These are phyloP conservation scores for Brachypalpus laphriformis DNA, from an alignment of 2,888 invertebrate genomes.

Conservation along the genomic window DNA sequence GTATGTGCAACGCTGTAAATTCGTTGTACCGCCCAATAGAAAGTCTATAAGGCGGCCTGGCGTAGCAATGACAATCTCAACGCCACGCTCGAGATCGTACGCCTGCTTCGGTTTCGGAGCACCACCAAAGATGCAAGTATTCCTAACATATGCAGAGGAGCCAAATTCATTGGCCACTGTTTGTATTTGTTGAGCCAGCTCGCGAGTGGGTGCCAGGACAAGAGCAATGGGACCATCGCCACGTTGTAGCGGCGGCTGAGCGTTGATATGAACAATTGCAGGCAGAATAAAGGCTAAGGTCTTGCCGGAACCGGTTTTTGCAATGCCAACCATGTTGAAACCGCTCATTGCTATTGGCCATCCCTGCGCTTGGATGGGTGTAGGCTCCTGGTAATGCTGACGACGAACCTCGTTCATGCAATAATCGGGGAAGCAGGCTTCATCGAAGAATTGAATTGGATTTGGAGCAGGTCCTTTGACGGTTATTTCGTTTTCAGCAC, in stretches of 20 bases:
- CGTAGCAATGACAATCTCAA: constrained; percentile 94
- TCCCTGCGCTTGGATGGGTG: constrained; percentile 92
- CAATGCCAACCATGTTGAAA: constrained; percentile 92
- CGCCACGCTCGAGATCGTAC: constrained; percentile 89
- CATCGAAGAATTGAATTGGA: constrained; percentile 91
- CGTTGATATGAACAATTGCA: constrained; percentile 93
- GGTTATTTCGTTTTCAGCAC: constrained; percentile 88
- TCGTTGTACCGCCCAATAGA: constrained; percentile 89
- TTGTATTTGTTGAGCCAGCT: constrained; percentile 91
- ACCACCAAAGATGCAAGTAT: constrained; percentile 95
- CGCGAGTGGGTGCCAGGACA: constrained; percentile 91
- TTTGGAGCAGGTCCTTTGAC: constrained; percentile 89
- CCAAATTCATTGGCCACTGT: constrained; percentile 93
- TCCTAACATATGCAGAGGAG: constrained; percentile 89
- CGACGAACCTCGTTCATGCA: constrained; percentile 86
- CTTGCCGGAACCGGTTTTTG: constrained; percentile 93
- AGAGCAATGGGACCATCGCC: constrained; percentile 93
- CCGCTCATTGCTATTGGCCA: constrained; percentile 95
- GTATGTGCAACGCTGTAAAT: constrained; percentile 90
- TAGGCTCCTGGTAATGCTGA: constrained; percentile 89
- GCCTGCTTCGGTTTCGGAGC: constrained; percentile 92
- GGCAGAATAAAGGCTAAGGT: constrained; percentile 91
- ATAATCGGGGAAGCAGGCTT: constrained; percentile 91
- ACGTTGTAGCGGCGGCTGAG: constrained; percentile 89
- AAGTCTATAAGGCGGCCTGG: constrained; percentile 95